Percentiles rank a stretch among this genome's conserved stretches.
phyloP scores from a whole-genome alignment of 2,113 vertebrate genomes.

The Atrichornis clamosus region DNA sequence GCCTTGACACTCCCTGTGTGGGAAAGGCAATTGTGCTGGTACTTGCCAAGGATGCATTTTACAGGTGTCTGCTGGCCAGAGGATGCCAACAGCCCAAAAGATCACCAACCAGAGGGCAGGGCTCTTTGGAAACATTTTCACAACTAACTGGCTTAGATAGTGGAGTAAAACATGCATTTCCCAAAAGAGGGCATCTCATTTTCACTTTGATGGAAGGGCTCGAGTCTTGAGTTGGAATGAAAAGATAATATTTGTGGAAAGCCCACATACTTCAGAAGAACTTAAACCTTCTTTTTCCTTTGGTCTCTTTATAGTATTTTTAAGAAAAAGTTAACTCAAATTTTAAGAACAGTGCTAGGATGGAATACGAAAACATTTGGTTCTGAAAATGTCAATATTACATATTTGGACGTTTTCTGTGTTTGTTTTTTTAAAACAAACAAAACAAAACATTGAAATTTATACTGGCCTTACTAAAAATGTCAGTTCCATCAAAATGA shows the following conservation, averaged over 20 bases:
- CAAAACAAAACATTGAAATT: constrained; percentile 57
- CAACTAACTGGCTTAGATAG: not conserved
- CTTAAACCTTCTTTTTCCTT: not conserved
- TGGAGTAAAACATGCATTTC: not conserved
- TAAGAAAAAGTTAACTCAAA: constrained; percentile 8
- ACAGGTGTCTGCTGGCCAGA: not conserved
- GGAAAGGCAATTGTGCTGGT: not conserved
- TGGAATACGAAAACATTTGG: constrained; percentile 51
- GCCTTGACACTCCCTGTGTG: accelerated
- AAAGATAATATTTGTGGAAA: not conserved
- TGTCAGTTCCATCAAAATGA: constrained; percentile 37
- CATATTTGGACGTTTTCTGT: constrained; percentile 48
- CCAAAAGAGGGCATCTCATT: not conserved
- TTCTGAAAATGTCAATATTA: constrained; percentile 62
- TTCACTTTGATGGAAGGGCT: not conserved
- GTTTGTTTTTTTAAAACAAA: constrained; percentile 21
- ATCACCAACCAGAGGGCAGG: not conserved
- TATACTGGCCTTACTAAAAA: constrained; percentile 57
- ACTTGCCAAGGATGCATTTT: not conserved
- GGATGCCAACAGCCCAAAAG: not conserved
- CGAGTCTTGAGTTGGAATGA: not conserved
- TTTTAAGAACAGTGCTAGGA: constrained; percentile 18
- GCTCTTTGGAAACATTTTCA: not conserved
- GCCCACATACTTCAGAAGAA: not conserved
- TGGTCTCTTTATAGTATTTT: not conserved